These are phyloP conservation scores for Sterrhoptilus dennistouni DNA, from an alignment of 2,113 vertebrate genomes.

Conservation along the genomic window DNA sequence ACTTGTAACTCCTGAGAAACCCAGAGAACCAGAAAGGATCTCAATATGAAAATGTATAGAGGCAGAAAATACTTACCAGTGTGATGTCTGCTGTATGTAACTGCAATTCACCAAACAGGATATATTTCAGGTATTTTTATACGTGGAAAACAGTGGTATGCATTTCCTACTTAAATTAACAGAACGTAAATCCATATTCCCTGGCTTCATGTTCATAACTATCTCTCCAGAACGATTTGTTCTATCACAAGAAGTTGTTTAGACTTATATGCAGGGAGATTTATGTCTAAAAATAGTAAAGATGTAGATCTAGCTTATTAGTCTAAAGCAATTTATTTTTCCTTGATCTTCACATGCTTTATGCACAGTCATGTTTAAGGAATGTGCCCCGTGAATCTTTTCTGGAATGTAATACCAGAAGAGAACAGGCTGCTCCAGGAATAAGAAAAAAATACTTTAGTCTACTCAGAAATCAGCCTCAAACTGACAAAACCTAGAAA, in stretches of 20 bases:
- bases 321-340: not conserved
- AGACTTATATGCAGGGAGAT: not conserved
- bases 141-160: not conserved
- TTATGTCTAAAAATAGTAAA: conserved; percentile 8
- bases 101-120: not conserved
- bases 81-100: not conserved
- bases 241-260: not conserved
- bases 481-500: not conserved
- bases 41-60: not conserved
- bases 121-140: not conserved
- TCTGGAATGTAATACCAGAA: not conserved
- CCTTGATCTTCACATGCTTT: not conserved
- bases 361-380: conserved; percentile 14
- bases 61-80: not conserved
- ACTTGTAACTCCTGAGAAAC: not conserved
- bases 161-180: not conserved
- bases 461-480: not conserved
- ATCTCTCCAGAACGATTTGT: not conserved
- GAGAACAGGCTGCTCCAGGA: not conserved
- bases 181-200: not conserved
- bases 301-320: not conserved
- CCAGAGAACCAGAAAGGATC: not conserved
- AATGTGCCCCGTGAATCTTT: not conserved
- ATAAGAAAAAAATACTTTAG: not conserved
- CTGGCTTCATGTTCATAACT: not conserved